Percentiles rank a stretch among this genome's conserved stretches.
phyloP scores from a whole-genome alignment of 2,113 vertebrate genomes.

The Pseudorectes ferrugineus region DNA sequence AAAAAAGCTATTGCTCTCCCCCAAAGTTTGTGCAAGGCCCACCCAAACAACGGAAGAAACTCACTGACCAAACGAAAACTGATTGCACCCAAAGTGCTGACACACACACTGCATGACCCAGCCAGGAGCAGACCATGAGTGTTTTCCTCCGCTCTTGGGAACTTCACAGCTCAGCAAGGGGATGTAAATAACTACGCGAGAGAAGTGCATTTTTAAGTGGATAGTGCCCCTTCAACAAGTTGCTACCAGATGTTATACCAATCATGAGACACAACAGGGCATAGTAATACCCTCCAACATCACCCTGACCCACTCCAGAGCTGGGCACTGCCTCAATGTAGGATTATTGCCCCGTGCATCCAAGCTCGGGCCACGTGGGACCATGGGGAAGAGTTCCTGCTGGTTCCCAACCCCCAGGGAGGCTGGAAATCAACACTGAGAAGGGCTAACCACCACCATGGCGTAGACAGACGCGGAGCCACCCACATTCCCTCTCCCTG shows the following conservation, averaged over 20 bases:
- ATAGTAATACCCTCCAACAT: neutral
- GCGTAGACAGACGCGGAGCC: neutral
- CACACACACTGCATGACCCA: rapidly evolving
- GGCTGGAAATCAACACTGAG: neutral
- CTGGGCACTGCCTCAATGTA: rapidly evolving
- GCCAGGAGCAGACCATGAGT: neutral
- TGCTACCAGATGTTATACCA: neutral
- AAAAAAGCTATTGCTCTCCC: neutral
- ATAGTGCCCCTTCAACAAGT: neutral
- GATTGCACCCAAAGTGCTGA: constrained; percentile 33
- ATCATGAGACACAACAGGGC: neutral
- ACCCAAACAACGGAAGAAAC: constrained; percentile 50
- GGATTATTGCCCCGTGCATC: rapidly evolving
- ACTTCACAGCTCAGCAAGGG: neutral
- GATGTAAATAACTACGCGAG: neutral
- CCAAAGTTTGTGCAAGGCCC: constrained; percentile 29
- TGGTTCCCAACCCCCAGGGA: neutral
- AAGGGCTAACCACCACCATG: neutral
- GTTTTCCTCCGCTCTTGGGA: neutral
- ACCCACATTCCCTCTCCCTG: neutral
- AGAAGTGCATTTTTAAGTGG: neutral
- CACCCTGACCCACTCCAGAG: neutral
- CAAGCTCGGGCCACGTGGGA: neutral
- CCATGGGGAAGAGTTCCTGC: rapidly evolving
- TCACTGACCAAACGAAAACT: neutral